Evolutionary conservation across 2,888 invertebrate species (phyloP), one percentile per base, ranked within the genome.

Genomic region (Temnothorax ravouxi): DNA sequence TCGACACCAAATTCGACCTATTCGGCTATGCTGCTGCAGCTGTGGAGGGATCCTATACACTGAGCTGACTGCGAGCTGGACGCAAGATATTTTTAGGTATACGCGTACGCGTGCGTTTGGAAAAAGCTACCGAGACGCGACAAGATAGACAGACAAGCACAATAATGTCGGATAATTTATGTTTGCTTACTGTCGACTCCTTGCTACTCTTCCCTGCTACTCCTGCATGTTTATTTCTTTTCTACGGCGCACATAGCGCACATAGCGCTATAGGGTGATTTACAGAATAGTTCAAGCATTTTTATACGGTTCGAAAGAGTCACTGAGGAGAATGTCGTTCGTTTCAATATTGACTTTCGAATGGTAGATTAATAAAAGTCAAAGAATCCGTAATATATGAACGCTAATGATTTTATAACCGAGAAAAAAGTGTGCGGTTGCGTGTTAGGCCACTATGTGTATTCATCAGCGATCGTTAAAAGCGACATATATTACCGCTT

Each of bases 1-100:
- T 89, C 56, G 84, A 87, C 83, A 88, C 64, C 72, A 86, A 86
- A 79, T 67, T 77, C 52, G 25, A 86, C 83, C 85, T 75, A 54
- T 41, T 69, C 59, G 41, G 9, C 54, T 71, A 83, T 54, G 54
- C 13, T 29, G 2, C n/a, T 15, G 62, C 66, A n/a, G 54, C 54
- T 38, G 38, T 38, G 21, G 15, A 21, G 25, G 11, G 18, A n/a
- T 47, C 21, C 21, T 6, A 64, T n/a, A n/a, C 6, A 9, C 8
- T 15, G 66, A 66, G 18, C 66, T 77, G 38, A 9, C 8, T 15
- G 66, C n/a, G n/a, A 66, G 18, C 66, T 77, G 38, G 29, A 41
- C 41, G 66, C 13, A n/a, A 41, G 41, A 41, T 77, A 77, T 77
- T 66, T 77, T 66, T 77, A 54, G 62, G 13, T 62, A 25, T 25